Evolutionary conservation across 92 coral and sea anemone genomes (phyloP).

Genomic region (Porites cylindrica): DNA sequence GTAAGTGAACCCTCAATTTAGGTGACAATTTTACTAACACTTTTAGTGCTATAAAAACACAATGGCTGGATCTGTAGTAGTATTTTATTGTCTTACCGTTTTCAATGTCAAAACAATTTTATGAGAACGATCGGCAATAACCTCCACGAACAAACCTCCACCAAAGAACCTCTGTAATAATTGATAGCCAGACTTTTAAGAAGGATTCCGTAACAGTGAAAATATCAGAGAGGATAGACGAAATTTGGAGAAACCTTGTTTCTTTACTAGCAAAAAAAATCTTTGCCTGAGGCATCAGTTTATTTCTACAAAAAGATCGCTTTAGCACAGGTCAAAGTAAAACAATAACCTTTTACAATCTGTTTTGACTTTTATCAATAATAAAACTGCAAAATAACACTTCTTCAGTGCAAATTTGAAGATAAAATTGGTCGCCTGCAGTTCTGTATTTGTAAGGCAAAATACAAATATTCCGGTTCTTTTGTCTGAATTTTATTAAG

Average conservation of each 20-base stretch:
- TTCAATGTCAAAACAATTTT: conserved; percentile 13
- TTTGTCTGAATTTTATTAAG: neutral
- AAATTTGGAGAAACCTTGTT: neutral
- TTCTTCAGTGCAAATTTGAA: neutral
- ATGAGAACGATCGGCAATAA: conserved; percentile 4
- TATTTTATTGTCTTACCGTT: neutral
- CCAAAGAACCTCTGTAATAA: no score
- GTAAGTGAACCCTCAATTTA: conserved; percentile 9
- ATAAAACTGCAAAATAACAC: neutral
- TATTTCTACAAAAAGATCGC: neutral
- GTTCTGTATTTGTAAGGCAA: conserved; percentile 9
- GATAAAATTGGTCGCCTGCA: conserved; percentile 4
- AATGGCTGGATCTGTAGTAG: neutral
- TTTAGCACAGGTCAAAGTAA: neutral
- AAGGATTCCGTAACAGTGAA: no score
- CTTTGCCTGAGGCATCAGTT: no score
- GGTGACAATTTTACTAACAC: neutral
- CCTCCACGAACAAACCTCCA: neutral
- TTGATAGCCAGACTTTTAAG: no score
- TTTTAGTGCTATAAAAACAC: neutral
- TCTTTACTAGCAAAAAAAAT: neutral
- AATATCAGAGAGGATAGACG: neutral
- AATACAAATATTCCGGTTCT: conserved; percentile 11
- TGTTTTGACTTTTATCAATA: neutral
- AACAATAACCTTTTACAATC: neutral